Percentiles rank a stretch among this genome's conserved stretches.
Conservation (phyloP, 92 coral and sea anemone species). For the Phymanthus crucifer region DNA sequence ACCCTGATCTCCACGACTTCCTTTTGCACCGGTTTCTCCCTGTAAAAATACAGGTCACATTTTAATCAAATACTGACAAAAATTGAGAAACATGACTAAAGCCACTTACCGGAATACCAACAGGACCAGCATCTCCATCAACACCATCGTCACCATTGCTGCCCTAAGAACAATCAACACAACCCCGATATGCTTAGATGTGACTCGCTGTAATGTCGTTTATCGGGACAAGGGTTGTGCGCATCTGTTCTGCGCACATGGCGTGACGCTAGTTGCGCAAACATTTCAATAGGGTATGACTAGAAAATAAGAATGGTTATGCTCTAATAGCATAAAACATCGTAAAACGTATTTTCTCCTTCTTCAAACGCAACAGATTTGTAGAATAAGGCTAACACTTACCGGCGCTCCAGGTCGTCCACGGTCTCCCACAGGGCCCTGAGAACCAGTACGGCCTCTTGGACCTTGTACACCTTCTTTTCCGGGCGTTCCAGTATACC, state of each 20-base stretch:
- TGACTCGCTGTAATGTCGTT: too few relatives aligned
- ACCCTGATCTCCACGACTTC: conserved; percentile 48
- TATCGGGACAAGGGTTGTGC: too few relatives aligned
- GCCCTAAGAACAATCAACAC: conserved; percentile 17
- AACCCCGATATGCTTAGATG: not conserved
- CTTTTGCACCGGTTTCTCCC: conserved; percentile 58
- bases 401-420: conserved; percentile 39
- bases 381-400: not conserved
- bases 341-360: too few relatives aligned
- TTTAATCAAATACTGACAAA: not conserved
- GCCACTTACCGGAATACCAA: conserved; percentile 48
- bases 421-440: conserved; percentile 60
- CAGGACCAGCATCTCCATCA: conserved; percentile 50
- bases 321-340: too few relatives aligned
- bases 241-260: too few relatives aligned
- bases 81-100: not conserved
- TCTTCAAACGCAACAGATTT: too few relatives aligned
- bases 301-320: too few relatives aligned
- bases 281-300: too few relatives aligned
- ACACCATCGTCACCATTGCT: conserved; percentile 41
- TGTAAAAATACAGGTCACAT: conserved; percentile 3
- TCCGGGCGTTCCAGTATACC: conserved; percentile 28
- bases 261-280: too few relatives aligned
- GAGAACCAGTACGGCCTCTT: conserved; percentile 57
- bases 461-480: conserved; percentile 37